phyloP scores from a whole-genome alignment of 2,888 invertebrate species.

The Lycaena phlaeas region DNA sequence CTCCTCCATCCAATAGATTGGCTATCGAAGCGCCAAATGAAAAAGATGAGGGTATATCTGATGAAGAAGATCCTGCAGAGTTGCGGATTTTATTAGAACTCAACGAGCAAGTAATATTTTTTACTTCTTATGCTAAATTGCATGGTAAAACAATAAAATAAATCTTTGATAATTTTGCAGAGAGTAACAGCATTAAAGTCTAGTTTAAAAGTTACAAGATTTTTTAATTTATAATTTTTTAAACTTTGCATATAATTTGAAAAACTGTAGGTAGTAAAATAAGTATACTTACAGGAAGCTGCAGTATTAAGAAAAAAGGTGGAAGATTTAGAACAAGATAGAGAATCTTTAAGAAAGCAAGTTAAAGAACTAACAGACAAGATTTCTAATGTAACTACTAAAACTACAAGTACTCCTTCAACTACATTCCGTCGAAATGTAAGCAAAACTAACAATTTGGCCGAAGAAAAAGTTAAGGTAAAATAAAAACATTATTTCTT shows the following conservation, averaged over 20 bases:
- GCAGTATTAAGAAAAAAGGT: constrained; percentile 86
- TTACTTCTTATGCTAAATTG: no score
- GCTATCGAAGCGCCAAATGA: constrained; percentile 77
- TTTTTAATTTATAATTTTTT: no score
- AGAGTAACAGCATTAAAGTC: no score
- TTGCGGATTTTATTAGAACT: constrained; percentile 88
- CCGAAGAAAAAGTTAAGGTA: constrained; percentile 79
- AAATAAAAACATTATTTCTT: constrained; percentile 1
- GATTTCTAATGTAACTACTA: constrained; percentile 60
- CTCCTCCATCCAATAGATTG: constrained; percentile 75
- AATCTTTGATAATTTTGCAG: no score
- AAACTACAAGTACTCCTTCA: constrained; percentile 41
- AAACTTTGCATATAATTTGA: no score
- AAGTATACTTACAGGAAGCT: constrained; percentile 77
- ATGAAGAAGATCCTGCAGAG: constrained; percentile 87
- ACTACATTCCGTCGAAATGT: constrained; percentile 40
- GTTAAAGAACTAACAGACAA: constrained; percentile 85
- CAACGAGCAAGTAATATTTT: constrained; percentile 80
- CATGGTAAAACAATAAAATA: no score
- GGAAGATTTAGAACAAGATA: constrained; percentile 87
- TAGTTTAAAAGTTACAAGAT: no score
- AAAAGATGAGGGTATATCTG: constrained; percentile 82
- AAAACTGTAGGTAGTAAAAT: no score
- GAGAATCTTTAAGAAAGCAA: constrained; percentile 80
- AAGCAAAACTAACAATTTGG: constrained; percentile 61